Base-by-base conservation (phyloP, 2,888 invertebrate species). In the Yponomeuta plumbellus region DNA sequence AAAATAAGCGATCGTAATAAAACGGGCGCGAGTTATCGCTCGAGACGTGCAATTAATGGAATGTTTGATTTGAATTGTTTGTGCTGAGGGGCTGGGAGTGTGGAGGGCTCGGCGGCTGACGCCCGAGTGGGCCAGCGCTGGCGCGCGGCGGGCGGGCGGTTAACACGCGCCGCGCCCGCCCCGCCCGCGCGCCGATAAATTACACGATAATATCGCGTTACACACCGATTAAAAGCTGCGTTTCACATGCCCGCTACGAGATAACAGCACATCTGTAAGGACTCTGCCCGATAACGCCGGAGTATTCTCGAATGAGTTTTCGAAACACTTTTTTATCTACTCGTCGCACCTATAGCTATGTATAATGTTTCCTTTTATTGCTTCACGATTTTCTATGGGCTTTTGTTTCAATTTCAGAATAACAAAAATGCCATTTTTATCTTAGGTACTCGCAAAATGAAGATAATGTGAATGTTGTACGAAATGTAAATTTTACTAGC, bases 1-100 rank as follows among this genome's bases (percentile, higher is more conserved):
- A 82, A 83, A 83, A 84, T 86, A 87, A 81, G 80, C 77, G 76
- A 75, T 73, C 74, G 86, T 76, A 82, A 86, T 88, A 88, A 90
- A 90, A 84, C 79, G 70, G 70, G 80, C 80, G 79, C 81, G 84
- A 70, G 76, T 85, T 86, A 88, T 87, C 76, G 75, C 80, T 79
- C 80, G 77, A 81, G 77, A 81, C 78, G 83, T 80, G 81, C 83
- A 87, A 87, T 88, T 85, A 87, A 87, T 84, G 82, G 80, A 82
- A 82, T 83, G 81, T 86, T 84, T 81, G 83, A 83, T 85, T 84
- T 83, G 78, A 81, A 78, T 76, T 76, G 72, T 74, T 75, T 68
- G 69, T 72, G 71, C 23, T 21, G 59, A 59, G 59, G 59, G 59
- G 59, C 59, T 59, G 22, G 23, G 22, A 61, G 34, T 61, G 23